These are phyloP conservation scores for Hypotaenidia okinawae DNA, from an alignment of 2,797 vertebrate genomes.

Conservation along the genomic window DNA sequence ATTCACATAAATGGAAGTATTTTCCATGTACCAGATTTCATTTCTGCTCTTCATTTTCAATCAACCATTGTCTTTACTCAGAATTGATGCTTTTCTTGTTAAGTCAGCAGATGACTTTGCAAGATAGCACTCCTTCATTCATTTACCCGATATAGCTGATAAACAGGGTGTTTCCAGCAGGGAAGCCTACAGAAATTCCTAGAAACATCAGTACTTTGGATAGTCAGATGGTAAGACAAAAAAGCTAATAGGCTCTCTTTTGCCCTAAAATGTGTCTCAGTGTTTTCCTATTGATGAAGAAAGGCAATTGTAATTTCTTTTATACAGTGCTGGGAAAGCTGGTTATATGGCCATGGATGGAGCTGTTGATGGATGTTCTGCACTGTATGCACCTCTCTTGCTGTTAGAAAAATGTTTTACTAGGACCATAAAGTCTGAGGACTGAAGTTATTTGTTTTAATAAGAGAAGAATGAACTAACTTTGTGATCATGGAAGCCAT, in stretches of 20 bases:
- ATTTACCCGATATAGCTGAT: not conserved
- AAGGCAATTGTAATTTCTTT: not conserved
- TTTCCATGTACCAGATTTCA: not conserved
- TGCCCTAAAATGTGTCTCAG: not conserved
- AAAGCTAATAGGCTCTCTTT: not conserved
- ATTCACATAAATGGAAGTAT: not conserved
- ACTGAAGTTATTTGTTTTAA: conserved; percentile 34
- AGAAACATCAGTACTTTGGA: not conserved
- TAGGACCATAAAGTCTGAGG: not conserved
- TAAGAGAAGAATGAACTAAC: conserved; percentile 5
- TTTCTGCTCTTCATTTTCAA: not conserved
- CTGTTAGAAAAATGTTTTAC: conserved; percentile 21
- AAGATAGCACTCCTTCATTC: not conserved
- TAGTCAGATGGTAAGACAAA: not conserved
- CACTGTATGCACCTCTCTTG: not conserved
- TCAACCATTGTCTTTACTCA: not conserved
- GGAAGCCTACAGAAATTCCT: not conserved
- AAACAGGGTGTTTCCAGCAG: not conserved
- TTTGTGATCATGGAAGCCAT: not conserved
- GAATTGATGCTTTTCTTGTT: not conserved
- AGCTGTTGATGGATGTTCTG: not conserved
- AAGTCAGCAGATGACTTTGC: not conserved
- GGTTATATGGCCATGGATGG: not conserved
- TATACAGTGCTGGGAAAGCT: not conserved
- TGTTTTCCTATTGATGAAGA: not conserved